phyloP scores from a whole-genome alignment of 1,140 invertebrate species.

The Aleiodes sp. region DNA sequence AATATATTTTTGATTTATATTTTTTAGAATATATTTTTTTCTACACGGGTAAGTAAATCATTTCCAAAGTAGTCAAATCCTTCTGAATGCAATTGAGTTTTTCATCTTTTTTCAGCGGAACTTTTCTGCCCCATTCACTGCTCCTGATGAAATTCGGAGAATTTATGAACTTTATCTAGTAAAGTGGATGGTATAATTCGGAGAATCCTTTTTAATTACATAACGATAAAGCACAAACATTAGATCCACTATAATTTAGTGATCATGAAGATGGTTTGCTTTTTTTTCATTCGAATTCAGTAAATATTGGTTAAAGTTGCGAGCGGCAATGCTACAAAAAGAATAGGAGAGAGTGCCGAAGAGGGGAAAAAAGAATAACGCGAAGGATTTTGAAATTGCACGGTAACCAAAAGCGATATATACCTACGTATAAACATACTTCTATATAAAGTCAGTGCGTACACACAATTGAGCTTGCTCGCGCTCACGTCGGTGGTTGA shows the following conservation, averaged over 20 bases:
- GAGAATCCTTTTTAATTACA: too few species aligned
- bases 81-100: too few species aligned
- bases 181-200: neutral
- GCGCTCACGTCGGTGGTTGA: slow-evolving; percentile 48
- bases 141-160: too few species aligned
- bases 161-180: too few species aligned
- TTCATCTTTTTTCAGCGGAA: too few species aligned
- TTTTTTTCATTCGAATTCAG: slow-evolving; percentile 1
- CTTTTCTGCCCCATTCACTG: too few species aligned
- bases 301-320: slow-evolving; percentile 3
- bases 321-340: neutral
- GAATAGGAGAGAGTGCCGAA: neutral
- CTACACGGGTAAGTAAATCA: too few species aligned
- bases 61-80: too few species aligned
- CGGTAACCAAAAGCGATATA: slow-evolving; percentile 14
- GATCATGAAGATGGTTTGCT: neutral
- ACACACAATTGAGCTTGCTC: slow-evolving; percentile 53
- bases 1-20: too few species aligned
- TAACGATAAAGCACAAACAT: too few species aligned
- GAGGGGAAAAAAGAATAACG: neutral
- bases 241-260: neutral
- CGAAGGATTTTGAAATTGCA: slow-evolving; percentile 1
- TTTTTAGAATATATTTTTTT: too few species aligned
- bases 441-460: slow-evolving; percentile 56
- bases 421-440: slow-evolving; percentile 43